phyloP scores from a whole-genome alignment of 2,113 vertebrate species.

The Ailurus styani region DNA sequence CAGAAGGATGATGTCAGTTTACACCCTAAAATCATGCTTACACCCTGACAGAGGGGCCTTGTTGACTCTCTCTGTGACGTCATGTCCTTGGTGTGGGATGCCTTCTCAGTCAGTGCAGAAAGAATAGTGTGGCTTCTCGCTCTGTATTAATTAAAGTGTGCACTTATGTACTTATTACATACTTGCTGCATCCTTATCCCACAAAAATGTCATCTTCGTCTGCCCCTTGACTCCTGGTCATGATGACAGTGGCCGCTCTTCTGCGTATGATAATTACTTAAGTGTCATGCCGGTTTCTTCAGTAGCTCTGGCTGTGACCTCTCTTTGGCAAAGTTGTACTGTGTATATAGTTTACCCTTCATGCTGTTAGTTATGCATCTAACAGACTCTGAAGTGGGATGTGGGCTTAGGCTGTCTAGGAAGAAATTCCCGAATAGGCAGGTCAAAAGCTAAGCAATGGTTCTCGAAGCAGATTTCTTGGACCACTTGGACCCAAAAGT shows the following conservation, averaged over 20 bases:
- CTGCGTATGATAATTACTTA: not conserved
- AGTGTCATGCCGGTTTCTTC: not conserved
- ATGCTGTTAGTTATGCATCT: not conserved
- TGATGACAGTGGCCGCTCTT: not conserved
- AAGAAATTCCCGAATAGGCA: not conserved
- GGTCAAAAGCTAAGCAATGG: not conserved
- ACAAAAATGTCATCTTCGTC: not conserved
- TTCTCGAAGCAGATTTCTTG: not conserved
- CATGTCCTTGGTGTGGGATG: not conserved
- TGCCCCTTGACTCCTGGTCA: not conserved
- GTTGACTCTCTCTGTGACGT: constrained; percentile 38
- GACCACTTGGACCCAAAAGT: not conserved
- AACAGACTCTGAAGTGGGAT: not conserved
- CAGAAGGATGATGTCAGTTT: constrained; percentile 11
- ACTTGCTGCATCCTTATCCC: not conserved
- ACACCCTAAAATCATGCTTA: constrained; percentile 45
- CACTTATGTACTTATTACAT: constrained; percentile 6
- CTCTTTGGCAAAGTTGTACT: not conserved
- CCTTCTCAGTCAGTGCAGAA: not conserved
- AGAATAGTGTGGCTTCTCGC: not conserved
- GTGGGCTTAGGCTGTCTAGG: not conserved
- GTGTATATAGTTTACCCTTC: not conserved
- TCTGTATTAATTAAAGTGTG: not conserved
- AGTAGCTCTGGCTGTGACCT: not conserved
- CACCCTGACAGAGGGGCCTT: not conserved